Evolutionary conservation across 2,113 vertebrate genomes (phyloP), one percentile per base, ranked within the genome.

Genomic region (Onychorhynchus coronatus): DNA sequence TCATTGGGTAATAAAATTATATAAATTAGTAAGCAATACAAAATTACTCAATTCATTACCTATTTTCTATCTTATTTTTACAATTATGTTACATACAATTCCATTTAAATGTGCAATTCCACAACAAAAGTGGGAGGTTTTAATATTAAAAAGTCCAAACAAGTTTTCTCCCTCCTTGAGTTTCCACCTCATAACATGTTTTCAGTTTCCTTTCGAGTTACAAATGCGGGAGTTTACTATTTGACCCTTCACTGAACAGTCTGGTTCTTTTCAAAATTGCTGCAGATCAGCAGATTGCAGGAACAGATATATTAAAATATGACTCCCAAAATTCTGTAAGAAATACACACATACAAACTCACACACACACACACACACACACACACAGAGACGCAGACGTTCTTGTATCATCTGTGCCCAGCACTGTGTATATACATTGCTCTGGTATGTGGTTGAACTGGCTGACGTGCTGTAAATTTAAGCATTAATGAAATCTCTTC

Each of bases 311-410:
- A 59, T 41, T 80, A 44, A 89, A 80, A 74, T 7, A 47, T 50
- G 16, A 0, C 1, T 8, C 22, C 9, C 5, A 13, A 58, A 56
- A 13, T 4, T 62, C 68, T 85, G 7, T 44, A 35, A 44, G 47
- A 66, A 18, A 21, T 6, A 21, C 25, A 28, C 7, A 24, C 8
- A 42, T 2, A 31, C 4, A 65, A 22, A 58, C 0, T 1, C 8
- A 11, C 7, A 11, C 1, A 15, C 4, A 10, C 3, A 4, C 18
- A 20, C 8, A 8, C 42, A 33, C 31, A 46, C 39, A 17, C 1
- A 17, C 12, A 14, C 2, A n/a, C 6, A 37, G 3, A 21, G 9
- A 39, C 5, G 23, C 7, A 49, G 5, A 27, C 6, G 31, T 30
- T n/a, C 24, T 44, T 79, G 2, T 12, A 65, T 73, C 28, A 56